Evolutionary conservation across 2,888 invertebrate species (phyloP), one percentile per base, ranked within the genome.

Genomic region (Stratiomys singularior): DNA sequence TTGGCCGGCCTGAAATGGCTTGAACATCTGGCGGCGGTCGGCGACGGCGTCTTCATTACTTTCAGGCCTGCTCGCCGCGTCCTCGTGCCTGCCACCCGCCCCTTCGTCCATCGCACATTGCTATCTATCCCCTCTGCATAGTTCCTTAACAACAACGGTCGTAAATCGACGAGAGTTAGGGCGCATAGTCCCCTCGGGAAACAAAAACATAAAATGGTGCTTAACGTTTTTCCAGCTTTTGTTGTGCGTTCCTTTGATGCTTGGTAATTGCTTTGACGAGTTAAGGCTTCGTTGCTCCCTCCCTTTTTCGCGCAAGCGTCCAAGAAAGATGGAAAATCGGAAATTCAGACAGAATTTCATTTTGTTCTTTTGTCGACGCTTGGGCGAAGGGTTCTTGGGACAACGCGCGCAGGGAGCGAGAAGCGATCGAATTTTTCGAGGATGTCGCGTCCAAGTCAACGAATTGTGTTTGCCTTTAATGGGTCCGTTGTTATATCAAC

Each of bases 191-290:
- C 74, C 74, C 74, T 74, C 60, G 74, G 44, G 44, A 37, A 30
- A 58, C 60, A 58, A 74, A 66, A 74, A 58, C 74, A 60, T 58
- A 74, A 74, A 74, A 74, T 74, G 74, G 74, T 74, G 52, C 44
- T 74, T 69, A 25, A 47, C 47, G 44, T 67, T 46, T 30, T 30
- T 60, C 30, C 66, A 30, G 30, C 30, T 21, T 67, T 67, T 67
- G 13, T 67, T 67, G 21, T 11, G 15, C 37, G 64, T n/a, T 44
- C 64, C 37, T 11, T 5, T 15, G 44, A 18, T 18, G 25, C 60
- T 21, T 4, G 15, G 60, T 25, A 60, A 60, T 60, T 60, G 60
- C 60, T 25, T 13, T 23, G 60, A n/a, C 15, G 52, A 52, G 52
- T 52, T 4, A 5, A 52, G 52, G 52, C 60, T 30, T 58, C 18